A percentile compares a stretch with the other conserved stretches of the same genome.
Conservation (phyloP, 1,140 invertebrate genomes). For the Lepidurus couesii region DNA sequence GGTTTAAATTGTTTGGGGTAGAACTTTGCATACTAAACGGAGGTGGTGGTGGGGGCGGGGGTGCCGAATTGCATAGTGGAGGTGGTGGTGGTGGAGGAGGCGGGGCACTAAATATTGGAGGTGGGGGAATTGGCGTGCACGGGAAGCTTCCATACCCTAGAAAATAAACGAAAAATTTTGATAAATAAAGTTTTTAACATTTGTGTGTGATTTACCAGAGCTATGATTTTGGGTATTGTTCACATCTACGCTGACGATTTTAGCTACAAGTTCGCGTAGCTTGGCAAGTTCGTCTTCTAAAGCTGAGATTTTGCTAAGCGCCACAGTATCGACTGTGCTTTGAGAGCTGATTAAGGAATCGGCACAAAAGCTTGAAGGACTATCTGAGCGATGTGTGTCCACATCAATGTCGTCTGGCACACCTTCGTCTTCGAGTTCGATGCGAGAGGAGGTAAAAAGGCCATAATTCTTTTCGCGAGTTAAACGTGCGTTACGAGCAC, state of each 20-base stretch:
- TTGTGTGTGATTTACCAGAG: constrained; percentile 27
- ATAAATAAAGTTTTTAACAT: constrained; percentile 22
- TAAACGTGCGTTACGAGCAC: neutral
- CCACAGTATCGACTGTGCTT: constrained; percentile 34
- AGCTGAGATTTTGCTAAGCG: constrained; percentile 34
- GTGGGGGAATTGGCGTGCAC: constrained; percentile 17
- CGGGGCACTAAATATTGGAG: constrained; percentile 31
- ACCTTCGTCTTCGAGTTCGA: constrained; percentile 27
- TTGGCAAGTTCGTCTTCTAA: constrained; percentile 35
- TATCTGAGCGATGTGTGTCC: constrained; percentile 22
- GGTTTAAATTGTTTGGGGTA: constrained; percentile 14
- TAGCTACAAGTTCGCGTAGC: constrained; percentile 33
- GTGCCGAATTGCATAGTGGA: constrained; percentile 29
- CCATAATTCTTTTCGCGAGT: neutral
- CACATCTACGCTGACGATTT: constrained; percentile 31
- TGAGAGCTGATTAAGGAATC: constrained; percentile 33
- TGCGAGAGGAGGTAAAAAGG: neutral
- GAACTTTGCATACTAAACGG: constrained; percentile 22
- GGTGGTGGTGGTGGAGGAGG: constrained; percentile 32
- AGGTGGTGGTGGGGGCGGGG: constrained; percentile 33
- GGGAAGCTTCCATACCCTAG: constrained; percentile 29
- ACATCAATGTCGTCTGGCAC: constrained; percentile 27
- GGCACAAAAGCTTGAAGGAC: constrained; percentile 31
- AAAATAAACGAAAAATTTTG: neutral
- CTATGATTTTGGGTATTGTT: constrained; percentile 1